Evolutionary conservation across 2,797 vertebrate genomes (phyloP).

Genomic region (Pteropus rufus): DNA sequence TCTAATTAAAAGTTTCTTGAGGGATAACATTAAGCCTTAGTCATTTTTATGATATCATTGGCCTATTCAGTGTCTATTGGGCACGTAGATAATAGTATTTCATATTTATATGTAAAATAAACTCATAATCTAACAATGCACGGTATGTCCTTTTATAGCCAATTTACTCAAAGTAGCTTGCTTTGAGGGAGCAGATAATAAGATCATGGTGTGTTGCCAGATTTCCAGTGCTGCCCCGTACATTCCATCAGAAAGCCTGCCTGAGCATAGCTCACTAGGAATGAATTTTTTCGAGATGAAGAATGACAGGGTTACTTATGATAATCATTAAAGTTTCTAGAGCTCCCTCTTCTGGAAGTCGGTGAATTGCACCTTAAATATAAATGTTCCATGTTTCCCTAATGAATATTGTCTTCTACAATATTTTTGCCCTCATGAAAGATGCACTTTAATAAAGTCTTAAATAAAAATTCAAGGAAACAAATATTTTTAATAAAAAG

Average conservation of each 20-base stretch:
- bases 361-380: background rate
- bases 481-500: background rate
- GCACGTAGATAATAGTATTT: background rate
- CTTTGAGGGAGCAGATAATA: background rate
- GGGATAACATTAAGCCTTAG: background rate
- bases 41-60: background rate
- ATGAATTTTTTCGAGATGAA: background rate
- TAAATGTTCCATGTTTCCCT: background rate
- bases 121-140: background rate
- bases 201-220: background rate
- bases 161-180: background rate
- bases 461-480: background rate
- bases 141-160: background rate
- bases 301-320: background rate
- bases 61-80: background rate
- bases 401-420: background rate
- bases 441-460: background rate
- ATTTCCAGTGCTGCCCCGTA: background rate
- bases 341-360: slow-evolving; percentile 72
- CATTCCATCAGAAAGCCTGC: background rate
- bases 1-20: background rate
- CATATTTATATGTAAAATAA: background rate
- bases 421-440: background rate
- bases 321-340: background rate
- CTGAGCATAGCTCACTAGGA: background rate